Conservation (phyloP, 1,140 invertebrate species). For the Temnothorax longispinosus region DNA sequence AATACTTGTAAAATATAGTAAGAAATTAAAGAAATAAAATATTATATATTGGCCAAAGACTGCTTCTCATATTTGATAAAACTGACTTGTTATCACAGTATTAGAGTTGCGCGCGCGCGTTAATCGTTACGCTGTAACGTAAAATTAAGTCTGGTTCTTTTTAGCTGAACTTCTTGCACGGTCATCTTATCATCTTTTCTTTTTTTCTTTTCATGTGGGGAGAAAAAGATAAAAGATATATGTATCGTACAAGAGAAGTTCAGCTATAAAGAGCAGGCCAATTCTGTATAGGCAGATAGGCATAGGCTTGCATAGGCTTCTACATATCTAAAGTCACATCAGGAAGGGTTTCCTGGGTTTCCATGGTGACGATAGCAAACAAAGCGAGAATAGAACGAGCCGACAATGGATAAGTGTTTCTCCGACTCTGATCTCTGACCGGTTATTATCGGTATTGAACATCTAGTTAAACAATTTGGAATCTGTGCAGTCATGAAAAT, state of each 20-base stretch:
- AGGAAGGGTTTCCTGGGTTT: not conserved
- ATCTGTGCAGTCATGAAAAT: slow-evolving; percentile 34
- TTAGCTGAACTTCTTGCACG: too few species aligned
- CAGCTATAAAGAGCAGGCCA: too few species aligned
- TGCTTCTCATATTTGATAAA: not conserved
- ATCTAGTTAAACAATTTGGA: not conserved
- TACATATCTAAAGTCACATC: too few species aligned
- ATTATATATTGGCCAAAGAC: slow-evolving; percentile 7
- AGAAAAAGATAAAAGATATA: too few species aligned
- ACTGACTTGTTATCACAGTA: not conserved
- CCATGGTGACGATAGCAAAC: slow-evolving; percentile 55
- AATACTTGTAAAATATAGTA: not conserved
- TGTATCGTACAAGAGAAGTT: too few species aligned
- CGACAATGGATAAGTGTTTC: slow-evolving; percentile 32
- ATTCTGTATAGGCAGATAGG: too few species aligned
- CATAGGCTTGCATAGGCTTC: too few species aligned
- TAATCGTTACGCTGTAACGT: not conserved
- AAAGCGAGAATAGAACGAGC: slow-evolving; percentile 13
- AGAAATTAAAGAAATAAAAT: slow-evolving; percentile 43
- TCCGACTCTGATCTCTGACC: not conserved
- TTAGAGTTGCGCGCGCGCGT: not conserved
- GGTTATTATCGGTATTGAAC: slow-evolving; percentile 3
- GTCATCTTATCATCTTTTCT: too few species aligned
- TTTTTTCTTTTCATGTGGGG: too few species aligned
- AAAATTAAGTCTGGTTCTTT: too few species aligned